Evolutionary conservation across 1,140 invertebrate genomes (phyloP).

Genomic region (Cardiocondyla obscurior): DNA sequence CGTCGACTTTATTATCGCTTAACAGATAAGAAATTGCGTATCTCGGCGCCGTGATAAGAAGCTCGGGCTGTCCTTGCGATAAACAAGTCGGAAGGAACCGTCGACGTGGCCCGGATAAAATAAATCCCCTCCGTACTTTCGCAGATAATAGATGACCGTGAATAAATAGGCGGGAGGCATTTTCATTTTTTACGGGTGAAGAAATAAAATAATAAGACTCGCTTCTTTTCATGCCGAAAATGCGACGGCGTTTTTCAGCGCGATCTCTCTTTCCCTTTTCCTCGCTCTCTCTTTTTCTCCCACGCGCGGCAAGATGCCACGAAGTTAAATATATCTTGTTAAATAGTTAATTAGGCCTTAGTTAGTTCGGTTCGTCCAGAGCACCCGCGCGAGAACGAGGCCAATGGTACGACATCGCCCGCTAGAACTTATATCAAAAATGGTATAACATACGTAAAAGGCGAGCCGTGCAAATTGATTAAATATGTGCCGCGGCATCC

Average conservation of each 20-base stretch:
- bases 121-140: background rate
- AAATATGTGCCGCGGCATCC: constrained; percentile 9
- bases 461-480: constrained; percentile 39
- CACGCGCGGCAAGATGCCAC: constrained; percentile 45
- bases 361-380: constrained; percentile 76
- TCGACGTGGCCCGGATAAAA: background rate
- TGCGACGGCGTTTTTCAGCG: background rate
- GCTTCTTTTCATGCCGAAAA: constrained; percentile 25
- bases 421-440: constrained; percentile 63
- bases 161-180: background rate
- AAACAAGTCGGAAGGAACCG: constrained; percentile 45
- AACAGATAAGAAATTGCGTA: constrained; percentile 42
- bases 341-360: constrained; percentile 80
- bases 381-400: constrained; percentile 69
- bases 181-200: constrained; percentile 3
- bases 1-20: constrained; percentile 43
- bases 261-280: constrained; percentile 8
- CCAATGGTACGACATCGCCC: constrained; percentile 67
- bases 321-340: constrained; percentile 81
- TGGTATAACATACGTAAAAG: background rate
- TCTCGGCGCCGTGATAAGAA: constrained; percentile 19
- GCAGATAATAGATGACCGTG: background rate
- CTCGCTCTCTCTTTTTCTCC: constrained; percentile 56
- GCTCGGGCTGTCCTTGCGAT: constrained; percentile 22
- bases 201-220: background rate